A percentile compares a stretch with the other conserved stretches of the same genome.
phyloP scores from a whole-genome alignment of 2,113 vertebrate genomes.

The Aldabrachelys gigantea region DNA sequence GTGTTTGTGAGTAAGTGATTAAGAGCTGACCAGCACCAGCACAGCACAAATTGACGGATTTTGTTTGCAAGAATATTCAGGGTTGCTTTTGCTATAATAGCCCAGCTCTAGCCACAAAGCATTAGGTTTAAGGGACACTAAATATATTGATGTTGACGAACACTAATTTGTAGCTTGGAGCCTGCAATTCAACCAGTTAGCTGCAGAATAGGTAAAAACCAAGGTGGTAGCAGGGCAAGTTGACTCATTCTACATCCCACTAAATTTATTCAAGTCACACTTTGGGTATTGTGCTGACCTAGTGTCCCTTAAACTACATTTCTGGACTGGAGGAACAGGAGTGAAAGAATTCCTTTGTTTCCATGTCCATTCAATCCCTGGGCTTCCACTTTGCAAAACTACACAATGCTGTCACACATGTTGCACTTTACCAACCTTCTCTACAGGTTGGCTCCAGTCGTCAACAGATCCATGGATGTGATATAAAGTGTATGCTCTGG shows the following conservation, averaged over 20 bases:
- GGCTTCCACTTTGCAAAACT: neutral
- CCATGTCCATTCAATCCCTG: neutral
- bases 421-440: neutral
- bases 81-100: neutral
- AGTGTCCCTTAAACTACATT: neutral
- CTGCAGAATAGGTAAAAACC: neutral
- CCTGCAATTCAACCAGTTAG: neutral
- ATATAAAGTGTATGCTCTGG: neutral
- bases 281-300: too few species aligned
- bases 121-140: neutral
- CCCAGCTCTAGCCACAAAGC: neutral
- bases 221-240: neutral
- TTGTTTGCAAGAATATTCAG: neutral
- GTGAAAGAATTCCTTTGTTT: neutral
- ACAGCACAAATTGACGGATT: neutral
- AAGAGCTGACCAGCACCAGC: neutral
- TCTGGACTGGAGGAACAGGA: neutral
- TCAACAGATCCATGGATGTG: neutral
- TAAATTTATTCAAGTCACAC: too few species aligned
- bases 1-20: neutral
- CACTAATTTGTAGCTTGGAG: neutral
- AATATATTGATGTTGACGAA: neutral
- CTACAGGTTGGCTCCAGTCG: neutral
- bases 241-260: neutral
- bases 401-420: neutral